Base-by-base conservation (phyloP, 2,113 vertebrate species). In the Cygnus buccinator region DNA sequence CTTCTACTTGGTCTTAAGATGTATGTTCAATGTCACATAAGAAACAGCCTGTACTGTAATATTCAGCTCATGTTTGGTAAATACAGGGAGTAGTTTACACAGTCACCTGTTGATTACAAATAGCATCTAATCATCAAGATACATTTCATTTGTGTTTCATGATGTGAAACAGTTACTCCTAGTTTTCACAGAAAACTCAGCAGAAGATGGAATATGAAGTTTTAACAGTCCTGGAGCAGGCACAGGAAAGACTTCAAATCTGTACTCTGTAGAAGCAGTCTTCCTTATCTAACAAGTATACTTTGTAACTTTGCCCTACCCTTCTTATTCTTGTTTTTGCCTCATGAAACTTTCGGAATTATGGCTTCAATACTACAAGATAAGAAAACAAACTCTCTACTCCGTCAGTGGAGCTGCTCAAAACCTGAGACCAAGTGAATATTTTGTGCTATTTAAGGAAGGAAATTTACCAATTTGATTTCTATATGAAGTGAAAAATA, bases 1-100 rank as follows among this genome's bases (percentile, higher is more conserved):
- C 8, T 72, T 79, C 26, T 83, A 14, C 28, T 65, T 73, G 1
- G 1, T 86, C 33, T 4, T 68, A 43, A 59, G 3, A 29, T 2
- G 0, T 37, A 4, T 25, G 33, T 79, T 74, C 31, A 59, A 0
- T n/a, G 4, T 65, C 41, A 23, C 1, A 0, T 31, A 29, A 48
- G 41, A 77, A 77, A 58, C 7, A 90, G 33, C 20, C 54, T 62
- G 52, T 70, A 29, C 55, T 61, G 28, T 63, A 68, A 28, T 50
- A 86, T 29, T 59, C 39, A 80, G 22, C 25, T 92, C 26, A 55
- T 2, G 6, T 76, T 58, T 85, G 18, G 19, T 52, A 86, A 89
- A 72, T 15, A 28, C 4, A 61, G 20, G 28, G 10, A 54, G 29
- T 9, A 59, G 33, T 58, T 52, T 41, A 44, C 23, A 35, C 1